phyloP scores from a whole-genome alignment of 1,140 invertebrate species.

The Lasioglossum baleicum region DNA sequence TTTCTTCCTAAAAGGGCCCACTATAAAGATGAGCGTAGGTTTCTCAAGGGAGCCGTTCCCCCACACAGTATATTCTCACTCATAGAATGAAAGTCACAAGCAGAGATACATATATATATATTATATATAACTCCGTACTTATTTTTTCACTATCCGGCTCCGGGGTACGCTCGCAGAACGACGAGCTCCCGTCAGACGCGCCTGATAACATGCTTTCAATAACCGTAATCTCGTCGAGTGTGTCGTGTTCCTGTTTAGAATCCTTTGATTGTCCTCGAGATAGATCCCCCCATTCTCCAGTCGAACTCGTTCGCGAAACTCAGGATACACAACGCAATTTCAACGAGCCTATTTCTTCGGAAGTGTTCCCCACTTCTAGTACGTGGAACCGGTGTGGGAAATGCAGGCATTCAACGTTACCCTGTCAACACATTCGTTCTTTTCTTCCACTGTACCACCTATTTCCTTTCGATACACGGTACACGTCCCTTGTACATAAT shows the following conservation, averaged over 20 bases:
- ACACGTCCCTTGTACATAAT: no score
- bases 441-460: not conserved
- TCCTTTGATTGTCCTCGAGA: slow-evolving; percentile 15
- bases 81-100: slow-evolving; percentile 19
- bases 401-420: not conserved
- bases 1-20: not conserved
- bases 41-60: slow-evolving; percentile 18
- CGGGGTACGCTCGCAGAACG: not conserved
- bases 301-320: slow-evolving; percentile 23
- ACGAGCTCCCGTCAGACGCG: not conserved
- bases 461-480: no score
- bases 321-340: not conserved
- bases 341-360: not conserved
- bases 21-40: not conserved
- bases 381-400: not conserved
- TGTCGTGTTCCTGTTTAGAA: slow-evolving; percentile 43
- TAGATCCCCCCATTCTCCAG: no score
- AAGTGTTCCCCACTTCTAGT: not conserved
- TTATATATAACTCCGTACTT: slow-evolving; percentile 14
- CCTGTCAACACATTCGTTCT: not conserved
- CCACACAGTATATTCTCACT: slow-evolving; percentile 15
- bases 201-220: slow-evolving; percentile 21
- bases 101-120: not conserved
- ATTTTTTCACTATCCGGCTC: slow-evolving; percentile 42
- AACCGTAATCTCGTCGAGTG: slow-evolving; percentile 31